A percentile compares a stretch with the other conserved stretches of the same genome.
phyloP scores from a whole-genome alignment of 2,113 vertebrate species.

The Verasper variegatus region DNA sequence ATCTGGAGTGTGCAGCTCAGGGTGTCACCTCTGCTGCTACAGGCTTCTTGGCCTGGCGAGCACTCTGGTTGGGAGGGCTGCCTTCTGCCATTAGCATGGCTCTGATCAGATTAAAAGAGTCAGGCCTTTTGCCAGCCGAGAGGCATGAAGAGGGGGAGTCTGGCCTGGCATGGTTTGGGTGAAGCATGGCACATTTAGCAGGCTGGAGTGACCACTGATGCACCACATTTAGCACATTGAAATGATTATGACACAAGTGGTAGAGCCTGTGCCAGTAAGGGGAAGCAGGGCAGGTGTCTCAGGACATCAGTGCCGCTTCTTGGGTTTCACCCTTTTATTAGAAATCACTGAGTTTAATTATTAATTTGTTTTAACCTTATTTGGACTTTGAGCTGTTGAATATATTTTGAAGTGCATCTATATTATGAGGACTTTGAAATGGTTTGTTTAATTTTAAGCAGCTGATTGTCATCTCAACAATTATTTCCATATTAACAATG shows the following conservation, averaged over 20 bases:
- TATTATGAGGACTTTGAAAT: neutral
- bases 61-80: slow-evolving; percentile 65
- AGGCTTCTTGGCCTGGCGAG: slow-evolving; percentile 51
- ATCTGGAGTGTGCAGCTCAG: slow-evolving; percentile 38
- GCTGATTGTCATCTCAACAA: neutral
- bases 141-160: slow-evolving; percentile 31
- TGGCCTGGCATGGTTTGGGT: slow-evolving; percentile 52
- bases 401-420: neutral
- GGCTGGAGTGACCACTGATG: slow-evolving; percentile 61
- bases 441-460: neutral
- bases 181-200: slow-evolving; percentile 66
- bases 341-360: neutral
- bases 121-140: slow-evolving; percentile 53
- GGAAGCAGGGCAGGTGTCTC: slow-evolving; percentile 20
- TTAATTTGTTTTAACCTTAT: neutral
- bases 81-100: slow-evolving; percentile 62
- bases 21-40: slow-evolving; percentile 60
- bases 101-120: slow-evolving; percentile 67
- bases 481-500: too few species aligned
- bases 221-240: slow-evolving; percentile 65
- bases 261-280: slow-evolving; percentile 22
- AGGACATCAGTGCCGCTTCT: neutral
- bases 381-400: neutral
- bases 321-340: slow-evolving; percentile 3
- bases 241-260: slow-evolving; percentile 48